phyloP scores from a whole-genome alignment of 2,888 invertebrate genomes.

The Cordylochernes scorpioides region DNA sequence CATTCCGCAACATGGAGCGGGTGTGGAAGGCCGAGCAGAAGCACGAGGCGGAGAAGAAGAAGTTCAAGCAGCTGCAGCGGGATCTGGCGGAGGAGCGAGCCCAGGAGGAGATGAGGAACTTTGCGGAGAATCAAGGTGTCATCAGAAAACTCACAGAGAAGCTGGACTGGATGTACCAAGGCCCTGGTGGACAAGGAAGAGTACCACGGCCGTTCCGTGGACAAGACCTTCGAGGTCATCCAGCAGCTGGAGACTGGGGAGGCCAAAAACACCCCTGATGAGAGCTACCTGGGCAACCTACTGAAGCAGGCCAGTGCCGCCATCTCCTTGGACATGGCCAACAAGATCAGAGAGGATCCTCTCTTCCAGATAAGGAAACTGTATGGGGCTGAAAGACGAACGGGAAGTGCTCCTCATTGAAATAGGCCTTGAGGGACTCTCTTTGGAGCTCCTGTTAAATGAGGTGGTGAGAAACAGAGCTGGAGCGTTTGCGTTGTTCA shows the following conservation, averaged over 20 bases:
- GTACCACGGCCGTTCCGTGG: constrained; percentile 55
- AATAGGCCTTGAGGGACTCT: too few relatives aligned
- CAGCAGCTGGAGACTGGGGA: constrained; percentile 30
- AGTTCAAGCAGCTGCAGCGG: constrained; percentile 36
- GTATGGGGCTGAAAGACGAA: too few relatives aligned
- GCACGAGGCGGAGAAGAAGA: constrained; percentile 37
- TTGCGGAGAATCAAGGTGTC: constrained; percentile 9
- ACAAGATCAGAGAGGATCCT: constrained; percentile 80
- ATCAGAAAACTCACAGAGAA: constrained; percentile 10
- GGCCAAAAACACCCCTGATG: too few relatives aligned
- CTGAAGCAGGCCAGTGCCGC: too few relatives aligned
- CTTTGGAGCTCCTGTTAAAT: too few relatives aligned
- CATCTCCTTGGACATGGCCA: constrained; percentile 56
- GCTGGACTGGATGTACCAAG: constrained; percentile 27
- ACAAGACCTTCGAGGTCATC: constrained; percentile 43
- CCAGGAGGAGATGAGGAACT: constrained; percentile 29
- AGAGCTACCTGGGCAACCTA: too few relatives aligned
- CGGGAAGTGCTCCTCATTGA: too few relatives aligned
- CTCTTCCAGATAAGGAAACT: constrained; percentile 57
- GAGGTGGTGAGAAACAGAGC: too few relatives aligned
- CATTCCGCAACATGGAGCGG: constrained; percentile 44
- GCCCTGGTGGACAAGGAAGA: constrained; percentile 48
- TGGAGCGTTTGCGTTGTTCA: too few relatives aligned
- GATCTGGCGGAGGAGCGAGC: constrained; percentile 39
- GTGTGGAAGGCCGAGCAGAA: constrained; percentile 52